Evolutionary conservation across 2,113 vertebrate species (phyloP).

Genomic region (Sceloporus tristichus): DNA sequence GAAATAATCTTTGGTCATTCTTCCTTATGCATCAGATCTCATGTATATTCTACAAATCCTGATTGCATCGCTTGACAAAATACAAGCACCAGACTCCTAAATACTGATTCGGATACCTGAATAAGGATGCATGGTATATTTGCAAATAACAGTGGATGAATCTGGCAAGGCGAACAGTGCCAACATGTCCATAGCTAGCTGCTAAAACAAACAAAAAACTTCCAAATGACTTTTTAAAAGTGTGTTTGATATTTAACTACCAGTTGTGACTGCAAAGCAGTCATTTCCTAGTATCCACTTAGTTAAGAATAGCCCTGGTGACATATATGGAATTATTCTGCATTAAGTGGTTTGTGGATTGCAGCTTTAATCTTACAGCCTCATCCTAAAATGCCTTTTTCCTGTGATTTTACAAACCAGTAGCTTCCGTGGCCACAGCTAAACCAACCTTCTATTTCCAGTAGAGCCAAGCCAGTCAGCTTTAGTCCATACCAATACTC

Average conservation of each 20-base stretch:
- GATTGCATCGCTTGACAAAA: neutral
- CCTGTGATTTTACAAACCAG: neutral
- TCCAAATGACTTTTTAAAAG: neutral
- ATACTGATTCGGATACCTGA: neutral
- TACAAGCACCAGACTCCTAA: neutral
- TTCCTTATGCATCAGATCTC: no score
- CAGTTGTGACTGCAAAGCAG: conserved; percentile 1
- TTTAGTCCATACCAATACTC: neutral
- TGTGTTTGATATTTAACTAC: conserved; percentile 6
- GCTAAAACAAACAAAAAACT: neutral
- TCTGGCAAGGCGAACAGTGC: neutral
- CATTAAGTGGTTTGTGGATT: conserved; percentile 9
- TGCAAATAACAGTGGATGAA: neutral
- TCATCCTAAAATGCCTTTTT: neutral
- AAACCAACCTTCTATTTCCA: neutral
- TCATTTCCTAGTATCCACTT: conserved; percentile 9
- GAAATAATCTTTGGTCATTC: no score
- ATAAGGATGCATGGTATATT: neutral
- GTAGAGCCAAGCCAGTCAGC: neutral
- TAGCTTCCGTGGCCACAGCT: neutral
- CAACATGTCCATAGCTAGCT: neutral
- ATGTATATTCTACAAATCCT: neutral
- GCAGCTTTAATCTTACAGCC: neutral
- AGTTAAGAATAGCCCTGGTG: neutral
- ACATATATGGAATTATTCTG: neutral